Percentiles rank a stretch among this genome's conserved stretches.
Conservation (phyloP, 2,888 invertebrate species). For the Tenthredo distinguenda region DNA sequence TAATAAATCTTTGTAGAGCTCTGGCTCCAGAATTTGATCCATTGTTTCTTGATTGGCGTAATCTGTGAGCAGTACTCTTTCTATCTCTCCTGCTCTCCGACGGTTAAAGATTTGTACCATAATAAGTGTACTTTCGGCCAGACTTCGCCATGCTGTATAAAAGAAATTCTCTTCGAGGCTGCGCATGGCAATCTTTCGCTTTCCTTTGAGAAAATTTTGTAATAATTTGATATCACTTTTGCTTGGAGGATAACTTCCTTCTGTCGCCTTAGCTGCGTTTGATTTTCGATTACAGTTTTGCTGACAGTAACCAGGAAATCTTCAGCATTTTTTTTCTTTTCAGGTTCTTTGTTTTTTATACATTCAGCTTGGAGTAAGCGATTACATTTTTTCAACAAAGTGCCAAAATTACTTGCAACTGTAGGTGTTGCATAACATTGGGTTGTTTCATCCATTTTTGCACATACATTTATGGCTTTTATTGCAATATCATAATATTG, state of each 20-base stretch:
- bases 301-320: neutral
- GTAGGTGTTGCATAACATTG: neutral
- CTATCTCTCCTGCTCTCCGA: neutral
- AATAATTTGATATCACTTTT: constrained; percentile 40
- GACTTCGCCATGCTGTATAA: neutral
- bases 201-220: constrained; percentile 18
- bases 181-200: neutral
- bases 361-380: constrained; percentile 38
- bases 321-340: constrained; percentile 32
- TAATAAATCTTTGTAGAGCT: too few species aligned
- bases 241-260: constrained; percentile 34
- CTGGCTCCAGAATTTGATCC: too few species aligned
- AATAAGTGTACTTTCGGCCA: neutral
- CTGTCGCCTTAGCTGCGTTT: constrained; percentile 8
- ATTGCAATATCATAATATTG: neutral
- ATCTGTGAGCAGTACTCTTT: too few species aligned
- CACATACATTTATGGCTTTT: neutral
- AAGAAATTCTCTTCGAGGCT: neutral
- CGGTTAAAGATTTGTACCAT: neutral
- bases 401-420: neutral
- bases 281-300: neutral
- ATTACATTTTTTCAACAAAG: constrained; percentile 6
- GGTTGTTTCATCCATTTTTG: neutral
- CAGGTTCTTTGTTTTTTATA: constrained; percentile 19
- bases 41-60: too few species aligned